Conservation (phyloP, 2,888 invertebrate species). For the Phalangium opilio region DNA sequence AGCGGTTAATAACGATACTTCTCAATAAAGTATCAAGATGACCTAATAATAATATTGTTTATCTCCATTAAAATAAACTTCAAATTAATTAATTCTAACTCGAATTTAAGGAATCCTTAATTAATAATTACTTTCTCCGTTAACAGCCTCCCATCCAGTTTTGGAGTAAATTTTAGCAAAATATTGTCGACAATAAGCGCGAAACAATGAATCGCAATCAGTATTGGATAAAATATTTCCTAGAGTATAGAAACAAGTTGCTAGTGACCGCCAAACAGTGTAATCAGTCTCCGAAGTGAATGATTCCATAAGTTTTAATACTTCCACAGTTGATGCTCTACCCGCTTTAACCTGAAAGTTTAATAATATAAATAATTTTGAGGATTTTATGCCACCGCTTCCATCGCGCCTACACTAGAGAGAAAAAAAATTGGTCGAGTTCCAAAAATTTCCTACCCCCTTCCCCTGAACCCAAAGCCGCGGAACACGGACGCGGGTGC, state of each 20-base stretch:
- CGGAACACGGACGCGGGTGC: no score
- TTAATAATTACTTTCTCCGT: constrained; percentile 53
- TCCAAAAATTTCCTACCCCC: no score
- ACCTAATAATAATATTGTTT: no score
- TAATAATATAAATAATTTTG: no score
- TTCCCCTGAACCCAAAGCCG: no score
- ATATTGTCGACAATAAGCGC: constrained; percentile 55
- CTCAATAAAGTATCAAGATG: constrained; percentile 73
- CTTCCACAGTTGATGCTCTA: constrained; percentile 57
- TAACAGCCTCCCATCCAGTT: constrained; percentile 70
- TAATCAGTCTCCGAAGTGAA: constrained; percentile 74
- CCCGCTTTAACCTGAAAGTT: constrained; percentile 77
- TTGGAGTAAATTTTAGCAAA: constrained; percentile 52
- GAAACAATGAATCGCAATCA: constrained; percentile 52
- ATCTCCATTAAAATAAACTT: no score
- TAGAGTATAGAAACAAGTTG: constrained; percentile 59
- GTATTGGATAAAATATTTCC: constrained; percentile 62
- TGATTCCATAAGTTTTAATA: constrained; percentile 66
- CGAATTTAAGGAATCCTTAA: no score
- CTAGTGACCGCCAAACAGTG: constrained; percentile 80
- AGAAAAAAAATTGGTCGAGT: no score
- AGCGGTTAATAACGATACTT: constrained; percentile 61
- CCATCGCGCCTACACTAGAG: no score
- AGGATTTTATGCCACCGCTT: no score
- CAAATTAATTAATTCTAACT: no score